Percentiles rank a stretch among this genome's conserved stretches.
These are phyloP conservation scores for Drosophila fulvimacula DNA, from an alignment of 2,888 invertebrate species.

Conservation along the genomic window DNA sequence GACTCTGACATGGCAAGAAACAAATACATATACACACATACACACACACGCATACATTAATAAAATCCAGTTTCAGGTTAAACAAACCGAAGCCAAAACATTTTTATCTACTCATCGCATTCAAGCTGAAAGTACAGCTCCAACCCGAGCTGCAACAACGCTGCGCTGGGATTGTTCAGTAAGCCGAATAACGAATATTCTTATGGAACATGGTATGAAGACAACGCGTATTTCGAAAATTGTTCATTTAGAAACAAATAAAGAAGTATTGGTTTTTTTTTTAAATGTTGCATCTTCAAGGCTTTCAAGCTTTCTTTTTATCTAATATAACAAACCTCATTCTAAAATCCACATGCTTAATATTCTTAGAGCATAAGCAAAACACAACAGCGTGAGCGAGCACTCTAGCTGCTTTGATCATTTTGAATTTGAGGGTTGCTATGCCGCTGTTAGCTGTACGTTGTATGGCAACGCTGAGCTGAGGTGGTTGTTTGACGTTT, in stretches of 20 bases:
- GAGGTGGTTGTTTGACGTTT: conserved; percentile 74
- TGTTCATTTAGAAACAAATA: neutral
- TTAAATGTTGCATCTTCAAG: neutral
- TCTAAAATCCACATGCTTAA: neutral
- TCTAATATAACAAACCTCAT: neutral
- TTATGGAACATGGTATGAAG: conserved; percentile 10
- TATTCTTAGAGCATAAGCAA: conserved; percentile 39
- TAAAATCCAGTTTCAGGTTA: conserved; percentile 72
- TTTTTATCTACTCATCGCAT: conserved; percentile 64
- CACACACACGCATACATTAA: conserved; percentile 1
- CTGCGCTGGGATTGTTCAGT: neutral
- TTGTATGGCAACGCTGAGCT: conserved; percentile 55
- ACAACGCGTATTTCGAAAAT: neutral
- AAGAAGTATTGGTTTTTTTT: no score
- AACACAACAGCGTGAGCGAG: conserved; percentile 14
- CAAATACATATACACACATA: conserved; percentile 6
- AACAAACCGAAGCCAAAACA: conserved; percentile 69
- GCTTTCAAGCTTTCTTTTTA: no score
- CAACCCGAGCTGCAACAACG: conserved; percentile 60
- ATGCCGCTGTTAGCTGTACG: conserved; percentile 10
- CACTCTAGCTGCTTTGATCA: conserved; percentile 46
- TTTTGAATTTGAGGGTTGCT: conserved; percentile 63
- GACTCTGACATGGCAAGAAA: conserved; percentile 28
- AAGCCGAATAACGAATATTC: conserved; percentile 50
- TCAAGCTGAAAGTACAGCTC: conserved; percentile 69